Base-by-base conservation (phyloP, 2,113 vertebrate genomes). In the Gambusia holbrooki region DNA sequence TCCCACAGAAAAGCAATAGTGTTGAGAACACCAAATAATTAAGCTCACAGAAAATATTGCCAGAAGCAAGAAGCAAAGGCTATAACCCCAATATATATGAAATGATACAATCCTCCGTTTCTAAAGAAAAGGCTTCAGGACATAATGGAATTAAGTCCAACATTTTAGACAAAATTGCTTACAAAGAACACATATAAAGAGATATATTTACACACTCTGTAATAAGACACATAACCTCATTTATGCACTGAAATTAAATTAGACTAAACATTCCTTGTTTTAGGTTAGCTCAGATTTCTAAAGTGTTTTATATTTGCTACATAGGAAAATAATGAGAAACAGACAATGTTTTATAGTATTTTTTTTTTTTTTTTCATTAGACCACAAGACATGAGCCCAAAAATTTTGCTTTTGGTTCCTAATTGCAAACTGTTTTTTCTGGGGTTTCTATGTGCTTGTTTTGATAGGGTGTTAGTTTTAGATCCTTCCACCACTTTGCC, bases 1-100 rank as follows among this genome's bases (percentile, higher is more conserved):
- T 73, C 68, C 27, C 9, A 17, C 61, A 58, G 37, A 73, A 65
- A 67, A 76, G 83, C 67, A 75, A 62, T 32, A 69, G 33, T 67
- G 68, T 48, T 74, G 37, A 71, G 83, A 22, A 54, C 48, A 74
- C 9, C 28, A 54, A 85, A 85, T 78, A 76, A 63, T 61, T 65
- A 74, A 33, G 30, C 54, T 30, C 32, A 69, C 25, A 17, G 62
- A 69, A 78, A 71, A 73, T 54, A 19, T 40, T 4, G 28, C 67
- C 33, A 40, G 58, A 62, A 70, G 62, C 67, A 27, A 62, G 61
- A 69, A 78, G 63, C 15, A 25, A 66, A 35, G 69, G 63, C 54
- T 45, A 77, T 67, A 69, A 72, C 82, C 22, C 30, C 30, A 64
- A 73, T 70, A 62, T 62, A 74, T 73, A 10, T 37, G 74, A 51